These are phyloP conservation scores for Pholis gunnellus DNA, from an alignment of 2,113 vertebrate species.

Conservation along the genomic window DNA sequence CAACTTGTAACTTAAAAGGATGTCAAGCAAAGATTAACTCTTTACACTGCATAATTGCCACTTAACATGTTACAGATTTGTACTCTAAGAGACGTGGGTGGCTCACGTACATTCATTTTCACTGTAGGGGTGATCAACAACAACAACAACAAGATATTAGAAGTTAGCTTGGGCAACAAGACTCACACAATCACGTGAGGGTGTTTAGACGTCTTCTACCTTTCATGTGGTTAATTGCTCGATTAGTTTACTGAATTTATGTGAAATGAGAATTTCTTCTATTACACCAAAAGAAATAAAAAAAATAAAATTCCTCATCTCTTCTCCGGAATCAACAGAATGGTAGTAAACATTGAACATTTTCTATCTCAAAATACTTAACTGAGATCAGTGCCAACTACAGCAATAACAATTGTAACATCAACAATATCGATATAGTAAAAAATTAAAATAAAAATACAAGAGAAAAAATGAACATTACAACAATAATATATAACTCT, in stretches of 20 bases:
- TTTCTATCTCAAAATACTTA: conserved; percentile 73
- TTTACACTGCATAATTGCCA: conserved; percentile 56
- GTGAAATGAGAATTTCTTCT: conserved; percentile 61
- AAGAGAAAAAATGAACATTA: conserved; percentile 60
- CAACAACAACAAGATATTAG: conserved; percentile 56
- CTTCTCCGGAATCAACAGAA: conserved; percentile 72
- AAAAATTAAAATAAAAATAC: conserved; percentile 71
- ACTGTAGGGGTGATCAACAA: conserved; percentile 59
- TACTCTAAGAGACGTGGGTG: conserved; percentile 41
- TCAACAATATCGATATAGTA: conserved; percentile 72
- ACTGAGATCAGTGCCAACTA: conserved; percentile 77
- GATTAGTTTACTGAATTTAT: conserved; percentile 57
- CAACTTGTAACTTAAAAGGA: conserved; percentile 43
- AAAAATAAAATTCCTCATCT: conserved; percentile 60
- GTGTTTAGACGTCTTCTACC: conserved; percentile 53
- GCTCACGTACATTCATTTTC: conserved; percentile 78
- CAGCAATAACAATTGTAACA: conserved; percentile 75
- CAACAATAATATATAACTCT: conserved; percentile 68
- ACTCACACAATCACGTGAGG: conserved; percentile 60
- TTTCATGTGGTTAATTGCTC: conserved; percentile 54
- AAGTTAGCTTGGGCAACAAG: conserved; percentile 57
- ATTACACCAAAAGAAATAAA: conserved; percentile 20
- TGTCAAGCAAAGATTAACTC: conserved; percentile 38
- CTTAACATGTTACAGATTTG: conserved; percentile 39
- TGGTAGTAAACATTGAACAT: conserved; percentile 75